These are phyloP conservation scores for Mus minutoides DNA, from an alignment of 2,797 vertebrate genomes.

Conservation along the genomic window DNA sequence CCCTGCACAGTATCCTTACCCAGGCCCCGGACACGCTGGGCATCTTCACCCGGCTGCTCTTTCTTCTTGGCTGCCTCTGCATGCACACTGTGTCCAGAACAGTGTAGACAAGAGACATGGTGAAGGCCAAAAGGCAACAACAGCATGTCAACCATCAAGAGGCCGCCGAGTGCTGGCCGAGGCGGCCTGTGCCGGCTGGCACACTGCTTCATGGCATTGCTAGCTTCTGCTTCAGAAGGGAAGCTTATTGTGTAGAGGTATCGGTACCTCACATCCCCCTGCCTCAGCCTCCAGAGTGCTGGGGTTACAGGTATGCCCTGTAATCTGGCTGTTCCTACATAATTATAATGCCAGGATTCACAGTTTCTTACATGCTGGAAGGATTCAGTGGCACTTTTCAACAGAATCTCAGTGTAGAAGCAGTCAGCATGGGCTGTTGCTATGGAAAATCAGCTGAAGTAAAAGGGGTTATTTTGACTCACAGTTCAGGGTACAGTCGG, in stretches of 20 bases:
- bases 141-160: neutral
- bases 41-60: neutral
- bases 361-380: neutral
- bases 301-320: neutral
- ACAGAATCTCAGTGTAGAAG: neutral
- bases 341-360: neutral
- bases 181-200: neutral
- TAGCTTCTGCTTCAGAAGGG: neutral
- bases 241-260: neutral
- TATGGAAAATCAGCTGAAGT: neutral
- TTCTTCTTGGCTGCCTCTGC: neutral
- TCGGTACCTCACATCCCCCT: neutral
- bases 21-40: neutral
- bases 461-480: too few species aligned
- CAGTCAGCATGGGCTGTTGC: too few species aligned
- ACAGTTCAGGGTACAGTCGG: neutral
- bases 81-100: neutral
- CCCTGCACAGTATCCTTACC: neutral
- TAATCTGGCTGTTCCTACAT: neutral
- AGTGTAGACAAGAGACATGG: too few species aligned
- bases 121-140: neutral
- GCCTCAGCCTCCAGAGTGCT: neutral
- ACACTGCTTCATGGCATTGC: accelerated
- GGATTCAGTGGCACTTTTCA: neutral
- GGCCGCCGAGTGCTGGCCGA: neutral